Evolutionary conservation across 2,888 invertebrate genomes (phyloP).

Genomic region (Carcina quercana): DNA sequence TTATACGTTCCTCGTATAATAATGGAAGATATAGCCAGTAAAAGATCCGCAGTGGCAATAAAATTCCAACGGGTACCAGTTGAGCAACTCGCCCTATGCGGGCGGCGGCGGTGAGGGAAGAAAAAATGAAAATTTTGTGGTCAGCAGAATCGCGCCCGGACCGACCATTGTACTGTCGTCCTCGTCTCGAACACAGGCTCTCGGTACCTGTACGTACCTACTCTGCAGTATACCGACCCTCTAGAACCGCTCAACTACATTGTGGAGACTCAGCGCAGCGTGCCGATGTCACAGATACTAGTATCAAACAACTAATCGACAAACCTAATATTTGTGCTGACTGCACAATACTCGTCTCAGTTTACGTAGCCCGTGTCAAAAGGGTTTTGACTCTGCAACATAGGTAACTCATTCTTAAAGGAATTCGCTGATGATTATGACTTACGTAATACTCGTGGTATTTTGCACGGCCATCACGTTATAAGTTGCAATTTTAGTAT

Average conservation of each 20-base stretch:
- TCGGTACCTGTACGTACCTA: background rate
- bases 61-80: constrained; percentile 38
- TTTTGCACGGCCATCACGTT: constrained; percentile 46
- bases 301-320: background rate
- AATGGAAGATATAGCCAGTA: constrained; percentile 28
- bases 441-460: constrained; percentile 44
- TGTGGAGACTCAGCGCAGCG: too few species aligned
- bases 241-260: background rate
- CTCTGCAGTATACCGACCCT: too few species aligned
- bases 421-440: constrained; percentile 44
- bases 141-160: constrained; percentile 30
- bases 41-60: constrained; percentile 38
- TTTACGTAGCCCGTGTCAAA: constrained; percentile 1
- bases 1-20: constrained; percentile 14
- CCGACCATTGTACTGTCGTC: constrained; percentile 24
- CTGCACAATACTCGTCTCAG: background rate
- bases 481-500: constrained; percentile 39
- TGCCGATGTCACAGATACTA: background rate
- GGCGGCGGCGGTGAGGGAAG: constrained; percentile 31
- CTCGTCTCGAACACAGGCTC: constrained; percentile 1
- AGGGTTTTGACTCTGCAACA: constrained; percentile 2
- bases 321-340: background rate
- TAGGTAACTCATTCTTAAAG: constrained; percentile 33
- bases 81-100: constrained; percentile 43
- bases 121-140: constrained; percentile 54